phyloP scores from a whole-genome alignment of 2,888 invertebrate species.

The Meiosimyza platycephala region DNA sequence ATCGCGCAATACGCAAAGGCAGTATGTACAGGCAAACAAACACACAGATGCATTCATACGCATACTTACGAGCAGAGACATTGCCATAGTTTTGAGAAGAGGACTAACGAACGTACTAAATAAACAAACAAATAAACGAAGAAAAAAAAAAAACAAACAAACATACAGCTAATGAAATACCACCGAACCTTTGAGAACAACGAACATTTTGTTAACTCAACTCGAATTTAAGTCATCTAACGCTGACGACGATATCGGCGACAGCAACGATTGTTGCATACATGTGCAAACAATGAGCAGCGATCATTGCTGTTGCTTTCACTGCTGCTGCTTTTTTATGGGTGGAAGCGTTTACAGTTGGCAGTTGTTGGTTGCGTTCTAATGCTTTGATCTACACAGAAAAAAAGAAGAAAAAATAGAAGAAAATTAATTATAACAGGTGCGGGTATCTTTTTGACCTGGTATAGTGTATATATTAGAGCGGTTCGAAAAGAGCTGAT shows the following conservation, averaged over 20 bases:
- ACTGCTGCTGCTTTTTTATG: not conserved
- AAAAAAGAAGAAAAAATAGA: too few relatives aligned
- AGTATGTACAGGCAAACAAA: not conserved
- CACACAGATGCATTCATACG: not conserved
- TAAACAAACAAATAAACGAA: slow-evolving; percentile 26
- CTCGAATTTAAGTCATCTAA: slow-evolving; percentile 15
- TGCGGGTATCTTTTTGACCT: too few relatives aligned
- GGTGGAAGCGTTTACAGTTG: not conserved
- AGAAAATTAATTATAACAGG: too few relatives aligned
- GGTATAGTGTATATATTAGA: too few relatives aligned
- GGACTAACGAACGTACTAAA: slow-evolving; percentile 19
- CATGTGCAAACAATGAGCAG: slow-evolving; percentile 28
- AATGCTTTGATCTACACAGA: too few relatives aligned
- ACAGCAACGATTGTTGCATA: slow-evolving; percentile 26
- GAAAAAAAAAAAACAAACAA: slow-evolving; percentile 33
- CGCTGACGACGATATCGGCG: too few relatives aligned
- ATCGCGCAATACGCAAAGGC: not conserved
- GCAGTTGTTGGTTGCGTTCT: too few relatives aligned
- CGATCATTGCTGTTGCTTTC: slow-evolving; percentile 10
- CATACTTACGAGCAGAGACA: not conserved
- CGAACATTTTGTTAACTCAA: not conserved
- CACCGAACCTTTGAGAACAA: not conserved
- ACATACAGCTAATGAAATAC: slow-evolving; percentile 24
- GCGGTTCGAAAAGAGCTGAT: too few relatives aligned
- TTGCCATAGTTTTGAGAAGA: not conserved